Evolutionary conservation across 2,113 vertebrate species (phyloP), one percentile per base, ranked within the genome.

Genomic region (Rhombomys opimus): DNA sequence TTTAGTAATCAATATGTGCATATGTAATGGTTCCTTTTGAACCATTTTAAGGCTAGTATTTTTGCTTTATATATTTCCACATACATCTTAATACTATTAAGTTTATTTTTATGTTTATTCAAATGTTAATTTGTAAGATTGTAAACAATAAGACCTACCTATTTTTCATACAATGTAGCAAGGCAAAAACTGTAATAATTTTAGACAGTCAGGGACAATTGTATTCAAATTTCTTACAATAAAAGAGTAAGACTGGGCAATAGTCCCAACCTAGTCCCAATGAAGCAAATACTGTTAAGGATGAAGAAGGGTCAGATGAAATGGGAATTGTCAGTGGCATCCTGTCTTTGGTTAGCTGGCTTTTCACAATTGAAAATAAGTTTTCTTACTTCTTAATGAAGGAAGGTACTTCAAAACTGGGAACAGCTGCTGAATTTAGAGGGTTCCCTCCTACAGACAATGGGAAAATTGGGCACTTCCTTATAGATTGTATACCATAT

Each of bases 91-190:
- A 70, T 87, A 0, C 27, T 15, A 50, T 90, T 90, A 81, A 63
- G 32, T 92, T 95, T 77, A n/a, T n/a, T 57, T 93, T 93, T 41
- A 67, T 77, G 7, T 46, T 93, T 90, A 87, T 90, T 95, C 54
- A 89, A 87, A 50, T 89, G 59, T 15, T 38, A 81, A 68, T 75
- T 57, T 32, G 54, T 46, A 46, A 46, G 46, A 46, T 0, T 52
- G 10, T 73, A 6, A 1, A 70, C 23, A 46, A 92, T 59, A 35
- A 87, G 0, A 67, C 3, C 1, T 75, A 12, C 54, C 87, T 85
- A 87, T 41, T 90, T 86, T 75, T 59, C 23, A 75, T 65, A 13
- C 2, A 32, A 32, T 88, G 1, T 50, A 3, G 87, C 68, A 87
- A 57, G 76, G 7, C 8, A 86, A 92, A 81, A 41, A 6, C 35